Percentiles rank a stretch among this genome's conserved stretches.
Conservation (phyloP, 2,113 vertebrate genomes). For the Malaclemys terrapin region DNA sequence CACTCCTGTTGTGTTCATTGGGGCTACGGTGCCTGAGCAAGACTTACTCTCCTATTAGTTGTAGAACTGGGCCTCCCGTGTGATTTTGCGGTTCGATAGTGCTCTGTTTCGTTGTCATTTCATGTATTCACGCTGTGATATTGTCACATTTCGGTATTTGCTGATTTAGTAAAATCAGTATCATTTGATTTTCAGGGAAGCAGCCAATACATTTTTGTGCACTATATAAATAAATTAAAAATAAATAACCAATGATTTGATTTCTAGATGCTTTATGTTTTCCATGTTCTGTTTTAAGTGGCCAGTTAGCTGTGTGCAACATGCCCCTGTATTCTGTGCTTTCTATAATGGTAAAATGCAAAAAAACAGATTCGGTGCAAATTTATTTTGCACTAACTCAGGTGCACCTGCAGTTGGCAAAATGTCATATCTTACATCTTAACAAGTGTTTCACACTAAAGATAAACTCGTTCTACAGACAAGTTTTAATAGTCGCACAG, state of each 20-base stretch:
- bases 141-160: background rate
- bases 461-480: background rate
- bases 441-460: background rate
- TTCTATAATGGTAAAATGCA: background rate
- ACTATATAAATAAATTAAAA: too few species aligned
- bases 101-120: background rate
- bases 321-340: background rate
- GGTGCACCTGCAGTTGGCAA: background rate
- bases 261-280: background rate
- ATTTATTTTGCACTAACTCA: background rate
- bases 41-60: background rate
- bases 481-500: background rate
- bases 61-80: background rate
- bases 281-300: background rate
- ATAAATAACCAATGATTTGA: background rate
- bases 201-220: background rate
- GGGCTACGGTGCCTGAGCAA: background rate
- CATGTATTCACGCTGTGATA: background rate
- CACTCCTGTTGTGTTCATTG: background rate
- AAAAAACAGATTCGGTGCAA: too few species aligned
- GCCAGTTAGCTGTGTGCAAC: background rate
- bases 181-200: background rate
- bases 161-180: background rate
- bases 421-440: background rate
- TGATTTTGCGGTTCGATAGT: background rate